Conservation (phyloP, 37 sponge, comb jelly and placozoan genomes). For the Trichoplax adhaerens region DNA sequence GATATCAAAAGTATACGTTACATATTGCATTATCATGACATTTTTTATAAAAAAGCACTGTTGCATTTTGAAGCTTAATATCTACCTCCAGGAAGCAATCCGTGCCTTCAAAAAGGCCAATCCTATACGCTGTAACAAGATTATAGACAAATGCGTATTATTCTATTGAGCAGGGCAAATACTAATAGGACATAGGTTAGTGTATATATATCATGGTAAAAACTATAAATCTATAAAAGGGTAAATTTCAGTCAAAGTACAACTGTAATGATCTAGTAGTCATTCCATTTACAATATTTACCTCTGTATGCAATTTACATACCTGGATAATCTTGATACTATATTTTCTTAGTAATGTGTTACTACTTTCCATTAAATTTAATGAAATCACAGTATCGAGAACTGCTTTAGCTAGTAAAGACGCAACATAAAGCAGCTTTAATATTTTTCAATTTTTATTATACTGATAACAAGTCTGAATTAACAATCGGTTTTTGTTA, state of each 20-base stretch:
- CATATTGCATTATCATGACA: not conserved
- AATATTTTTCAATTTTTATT: not conserved
- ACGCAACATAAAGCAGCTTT: not conserved
- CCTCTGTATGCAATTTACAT: not conserved
- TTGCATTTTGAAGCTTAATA: not conserved
- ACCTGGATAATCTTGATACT: conserved; percentile 72
- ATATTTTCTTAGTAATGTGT: conserved; percentile 70
- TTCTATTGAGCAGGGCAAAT: not conserved
- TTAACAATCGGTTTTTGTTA: no score
- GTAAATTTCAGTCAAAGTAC: not conserved
- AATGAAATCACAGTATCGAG: conserved; percentile 28
- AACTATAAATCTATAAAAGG: not conserved
- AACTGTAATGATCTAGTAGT: not conserved
- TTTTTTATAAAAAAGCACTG: conserved; percentile 9
- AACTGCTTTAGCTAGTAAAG: not conserved
- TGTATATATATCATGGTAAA: not conserved
- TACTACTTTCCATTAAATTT: conserved; percentile 16
- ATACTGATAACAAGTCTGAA: no score
- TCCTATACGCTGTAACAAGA: conserved; percentile 36
- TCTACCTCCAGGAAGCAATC: conserved; percentile 70
- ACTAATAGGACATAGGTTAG: not conserved
- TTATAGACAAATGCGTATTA: not conserved
- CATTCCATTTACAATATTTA: conserved; percentile 3
- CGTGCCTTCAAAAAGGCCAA: conserved; percentile 41
- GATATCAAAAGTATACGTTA: no score